Conservation (phyloP, 2,113 vertebrate genomes). For the Datnioides undecimradiatus region DNA sequence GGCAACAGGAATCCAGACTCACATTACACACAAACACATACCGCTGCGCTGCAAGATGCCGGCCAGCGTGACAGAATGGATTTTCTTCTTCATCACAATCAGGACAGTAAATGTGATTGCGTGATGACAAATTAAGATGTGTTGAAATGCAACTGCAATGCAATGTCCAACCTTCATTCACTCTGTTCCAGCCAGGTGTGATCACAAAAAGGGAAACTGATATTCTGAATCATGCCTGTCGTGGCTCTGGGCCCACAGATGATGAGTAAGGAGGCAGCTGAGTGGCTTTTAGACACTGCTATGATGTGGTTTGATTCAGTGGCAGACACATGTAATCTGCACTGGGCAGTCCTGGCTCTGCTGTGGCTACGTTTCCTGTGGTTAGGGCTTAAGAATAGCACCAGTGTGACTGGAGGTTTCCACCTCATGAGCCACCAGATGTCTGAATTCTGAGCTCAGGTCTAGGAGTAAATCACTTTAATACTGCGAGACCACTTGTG, state of each 20-base stretch:
- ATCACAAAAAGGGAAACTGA: constrained; percentile 49
- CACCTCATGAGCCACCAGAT: constrained; percentile 54
- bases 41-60: background rate
- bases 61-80: background rate
- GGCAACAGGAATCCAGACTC: constrained; percentile 58
- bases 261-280: constrained; percentile 35
- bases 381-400: constrained; percentile 64
- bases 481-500: background rate
- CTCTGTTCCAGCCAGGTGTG: constrained; percentile 33
- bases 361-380: constrained; percentile 58
- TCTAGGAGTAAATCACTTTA: constrained; percentile 43
- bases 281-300: constrained; percentile 43
- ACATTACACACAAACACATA: constrained; percentile 39
- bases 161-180: constrained; percentile 5
- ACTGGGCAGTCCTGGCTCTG: constrained; percentile 55
- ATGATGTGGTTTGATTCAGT: constrained; percentile 63
- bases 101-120: background rate
- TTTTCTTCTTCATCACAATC: constrained; percentile 15
- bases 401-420: constrained; percentile 64
- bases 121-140: constrained; percentile 23
- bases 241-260: background rate
- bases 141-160: constrained; percentile 2
- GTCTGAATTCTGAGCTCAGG: constrained; percentile 59
- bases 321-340: constrained; percentile 65
- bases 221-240: constrained; percentile 27